These are phyloP conservation scores for Calcarius lapponicus DNA, from an alignment of 2,797 vertebrate genomes.

Conservation along the genomic window DNA sequence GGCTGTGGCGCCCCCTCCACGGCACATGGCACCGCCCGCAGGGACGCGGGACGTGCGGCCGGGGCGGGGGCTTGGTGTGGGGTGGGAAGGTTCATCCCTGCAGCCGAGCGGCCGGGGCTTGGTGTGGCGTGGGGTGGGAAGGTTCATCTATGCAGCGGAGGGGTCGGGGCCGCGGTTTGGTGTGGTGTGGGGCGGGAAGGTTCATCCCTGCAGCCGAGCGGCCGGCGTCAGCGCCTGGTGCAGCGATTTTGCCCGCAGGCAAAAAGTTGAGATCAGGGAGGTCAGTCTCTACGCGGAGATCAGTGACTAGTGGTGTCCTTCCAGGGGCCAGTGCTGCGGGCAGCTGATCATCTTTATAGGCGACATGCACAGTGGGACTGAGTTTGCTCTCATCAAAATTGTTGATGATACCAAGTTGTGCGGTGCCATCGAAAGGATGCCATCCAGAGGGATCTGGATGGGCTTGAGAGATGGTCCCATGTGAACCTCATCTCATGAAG, in stretches of 20 bases:
- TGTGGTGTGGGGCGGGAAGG: no score
- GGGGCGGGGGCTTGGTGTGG: not conserved
- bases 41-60: not conserved
- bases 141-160: no score
- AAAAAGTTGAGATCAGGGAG: not conserved
- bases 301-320: no score
- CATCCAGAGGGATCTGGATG: not conserved
- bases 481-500: no score
- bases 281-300: not conserved
- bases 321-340: not conserved
- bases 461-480: not conserved
- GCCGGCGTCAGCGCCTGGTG: rapidly evolving
- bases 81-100: rapidly evolving
- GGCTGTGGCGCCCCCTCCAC: rapidly evolving
- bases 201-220: no score
- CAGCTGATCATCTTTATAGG: no score
- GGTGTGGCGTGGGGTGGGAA: no score
- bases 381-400: not conserved
- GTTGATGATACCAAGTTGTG: not conserved
- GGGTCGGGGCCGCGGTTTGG: no score
- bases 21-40: not conserved
- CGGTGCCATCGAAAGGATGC: not conserved
- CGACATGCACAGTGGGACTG: not conserved
- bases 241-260: not conserved
- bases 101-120: no score